Base-by-base conservation (phyloP, 2,797 vertebrate species). In the Phataginus tricuspis region DNA sequence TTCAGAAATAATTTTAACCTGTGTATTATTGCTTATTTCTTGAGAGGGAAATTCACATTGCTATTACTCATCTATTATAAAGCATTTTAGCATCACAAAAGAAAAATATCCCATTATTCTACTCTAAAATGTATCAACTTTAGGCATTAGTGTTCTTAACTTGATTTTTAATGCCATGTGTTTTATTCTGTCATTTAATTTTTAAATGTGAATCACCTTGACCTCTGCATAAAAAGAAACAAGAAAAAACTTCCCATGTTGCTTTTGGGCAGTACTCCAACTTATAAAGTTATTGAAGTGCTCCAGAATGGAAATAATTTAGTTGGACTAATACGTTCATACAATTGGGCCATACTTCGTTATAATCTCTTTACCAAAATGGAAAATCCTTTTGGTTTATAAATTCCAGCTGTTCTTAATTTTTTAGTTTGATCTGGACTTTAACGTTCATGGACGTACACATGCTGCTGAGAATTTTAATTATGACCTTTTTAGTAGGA, bases 331-430 rank as follows among this genome's bases (percentile, higher is more conserved):
- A 98, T 98, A 97, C 85, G 91, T 95, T 93, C 97, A 97, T 98
- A 98, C 98, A 98, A 95, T 80, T 92, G 90, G 96, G 79, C 94
- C 96, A 87, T 95, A 97, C 94, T 98, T 98, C 96, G 98, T 98
- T 98, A 98, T 97, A 98, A 97, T 97, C 96, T 97, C 97, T 96
- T 98, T 98, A 94, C 77, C 96, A 98, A 98, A 98, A 96, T 96
- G 82, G 97, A 97, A 98, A 98, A 98, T 93, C 82, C 96, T 97
- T 98, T 98, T 97, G 95, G 87, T 97, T 97, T 97, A 91, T 96
- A 96, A 97, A 97, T 91, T 97, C 95, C 96, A 97, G 98, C 97
- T 98, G 96, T 95, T 98, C 98, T 98, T 95, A 92, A 97, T 97
- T 98, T 98, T 97, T 98, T 72, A 96, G 96, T 98, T 98, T 98